Evolutionary conservation across 2,888 invertebrate genomes (phyloP).

Genomic region (Caprella mutica): DNA sequence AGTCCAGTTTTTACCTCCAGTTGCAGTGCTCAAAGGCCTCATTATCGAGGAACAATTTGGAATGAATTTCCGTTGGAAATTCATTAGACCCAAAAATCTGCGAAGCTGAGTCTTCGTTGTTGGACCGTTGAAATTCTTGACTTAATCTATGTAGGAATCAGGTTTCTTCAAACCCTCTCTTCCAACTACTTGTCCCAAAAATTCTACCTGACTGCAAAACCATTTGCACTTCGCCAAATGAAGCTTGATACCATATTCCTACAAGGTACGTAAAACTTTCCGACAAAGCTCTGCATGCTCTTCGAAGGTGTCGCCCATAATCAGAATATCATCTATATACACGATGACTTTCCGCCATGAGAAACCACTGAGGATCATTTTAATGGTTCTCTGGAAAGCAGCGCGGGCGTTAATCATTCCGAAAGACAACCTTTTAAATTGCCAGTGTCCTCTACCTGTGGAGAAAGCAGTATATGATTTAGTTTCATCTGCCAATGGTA

Average conservation of each 20-base stretch:
- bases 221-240: neutral
- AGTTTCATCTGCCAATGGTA: neutral
- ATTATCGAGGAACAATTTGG: neutral
- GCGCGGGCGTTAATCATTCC: neutral
- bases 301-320: neutral
- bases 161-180: neutral
- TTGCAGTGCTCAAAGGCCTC: neutral
- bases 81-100: neutral
- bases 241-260: neutral
- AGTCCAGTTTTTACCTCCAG: neutral
- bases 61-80: neutral
- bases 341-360: neutral
- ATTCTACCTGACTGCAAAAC: neutral
- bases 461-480: conserved; percentile 6
- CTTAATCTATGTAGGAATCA: neutral
- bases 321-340: neutral
- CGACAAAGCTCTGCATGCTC: neutral
- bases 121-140: neutral
- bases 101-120: neutral
- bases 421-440: neutral
- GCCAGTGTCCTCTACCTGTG: neutral
- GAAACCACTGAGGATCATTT: neutral
- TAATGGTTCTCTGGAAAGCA: neutral
- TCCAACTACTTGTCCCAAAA: neutral
- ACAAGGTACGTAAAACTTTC: neutral